These are phyloP conservation scores for Zhengitettix transpicula DNA, from an alignment of 2,888 invertebrate genomes.

Conservation along the genomic window DNA sequence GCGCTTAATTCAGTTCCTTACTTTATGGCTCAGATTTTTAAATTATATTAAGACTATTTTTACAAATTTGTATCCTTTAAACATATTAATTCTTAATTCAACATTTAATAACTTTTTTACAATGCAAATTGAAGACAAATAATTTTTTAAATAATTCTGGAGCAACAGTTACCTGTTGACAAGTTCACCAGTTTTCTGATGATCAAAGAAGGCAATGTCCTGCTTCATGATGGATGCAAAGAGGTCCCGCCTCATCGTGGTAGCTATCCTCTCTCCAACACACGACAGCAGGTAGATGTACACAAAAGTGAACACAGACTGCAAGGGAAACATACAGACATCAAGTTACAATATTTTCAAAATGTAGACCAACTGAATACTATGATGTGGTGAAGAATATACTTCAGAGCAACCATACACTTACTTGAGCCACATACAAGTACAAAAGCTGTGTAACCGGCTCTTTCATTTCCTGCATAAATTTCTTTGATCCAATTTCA, in stretches of 20 bases:
- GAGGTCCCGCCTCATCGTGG: conserved; percentile 60
- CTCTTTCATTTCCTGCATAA: conserved; percentile 40
- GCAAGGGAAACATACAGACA: conserved; percentile 19
- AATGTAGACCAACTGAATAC: no score
- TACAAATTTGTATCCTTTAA: background rate
- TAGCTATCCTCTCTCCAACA: conserved; percentile 77
- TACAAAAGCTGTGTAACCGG: conserved; percentile 50
- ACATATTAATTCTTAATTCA: background rate
- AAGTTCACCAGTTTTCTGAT: conserved; percentile 79
- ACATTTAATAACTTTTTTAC: background rate
- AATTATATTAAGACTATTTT: no score
- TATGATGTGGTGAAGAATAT: background rate
- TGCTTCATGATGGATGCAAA: conserved; percentile 71
- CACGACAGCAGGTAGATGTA: conserved; percentile 78
- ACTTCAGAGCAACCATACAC: conserved; percentile 9
- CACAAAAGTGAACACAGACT: conserved; percentile 73
- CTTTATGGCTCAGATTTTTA: no score
- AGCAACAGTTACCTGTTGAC: conserved; percentile 56
- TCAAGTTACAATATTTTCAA: no score
- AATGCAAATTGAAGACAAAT: background rate
- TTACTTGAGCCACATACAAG: conserved; percentile 59
- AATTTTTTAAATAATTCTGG: background rate
- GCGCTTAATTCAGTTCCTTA: no score
- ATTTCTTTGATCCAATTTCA: conserved; percentile 31
- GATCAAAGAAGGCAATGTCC: conserved; percentile 82